phyloP scores from a whole-genome alignment of 2,113 vertebrate genomes.

The Martes martes region DNA sequence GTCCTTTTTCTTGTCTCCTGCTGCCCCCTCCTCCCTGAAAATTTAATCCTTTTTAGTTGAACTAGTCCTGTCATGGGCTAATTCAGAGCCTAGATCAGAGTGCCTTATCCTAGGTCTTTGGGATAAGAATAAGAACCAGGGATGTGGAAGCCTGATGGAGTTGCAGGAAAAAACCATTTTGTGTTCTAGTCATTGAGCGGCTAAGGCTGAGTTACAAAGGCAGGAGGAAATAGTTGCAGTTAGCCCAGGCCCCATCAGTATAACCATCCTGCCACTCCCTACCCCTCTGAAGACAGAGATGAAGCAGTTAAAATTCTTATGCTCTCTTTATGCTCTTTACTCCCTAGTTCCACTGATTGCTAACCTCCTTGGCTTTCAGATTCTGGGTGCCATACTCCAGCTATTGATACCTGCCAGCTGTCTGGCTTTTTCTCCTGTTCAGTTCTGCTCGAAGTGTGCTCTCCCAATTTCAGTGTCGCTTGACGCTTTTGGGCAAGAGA shows the following conservation, averaged over 20 bases:
- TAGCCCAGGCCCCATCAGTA: background rate
- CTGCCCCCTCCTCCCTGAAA: background rate
- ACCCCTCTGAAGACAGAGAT: background rate
- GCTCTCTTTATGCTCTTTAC: background rate
- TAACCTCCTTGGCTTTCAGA: background rate
- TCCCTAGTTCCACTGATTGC: background rate
- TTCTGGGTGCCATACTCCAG: background rate
- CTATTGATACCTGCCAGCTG: background rate
- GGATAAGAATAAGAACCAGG: background rate
- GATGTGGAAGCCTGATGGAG: background rate
- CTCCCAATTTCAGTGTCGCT: background rate
- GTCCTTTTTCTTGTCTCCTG: background rate
- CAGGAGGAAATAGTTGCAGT: background rate
- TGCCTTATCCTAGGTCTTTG: background rate
- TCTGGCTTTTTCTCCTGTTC: background rate
- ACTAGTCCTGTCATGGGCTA: background rate
- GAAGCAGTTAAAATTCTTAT: background rate
- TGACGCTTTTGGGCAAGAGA: background rate
- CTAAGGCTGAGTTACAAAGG: background rate
- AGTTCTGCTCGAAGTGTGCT: background rate
- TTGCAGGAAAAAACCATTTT: background rate
- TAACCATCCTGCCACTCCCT: background rate
- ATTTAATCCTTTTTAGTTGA: conserved; percentile 17
- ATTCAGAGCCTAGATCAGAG: background rate
- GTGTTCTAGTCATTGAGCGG: background rate